Base-by-base conservation (phyloP, 2,113 vertebrate species). In the Phyllostomus hastatus region DNA sequence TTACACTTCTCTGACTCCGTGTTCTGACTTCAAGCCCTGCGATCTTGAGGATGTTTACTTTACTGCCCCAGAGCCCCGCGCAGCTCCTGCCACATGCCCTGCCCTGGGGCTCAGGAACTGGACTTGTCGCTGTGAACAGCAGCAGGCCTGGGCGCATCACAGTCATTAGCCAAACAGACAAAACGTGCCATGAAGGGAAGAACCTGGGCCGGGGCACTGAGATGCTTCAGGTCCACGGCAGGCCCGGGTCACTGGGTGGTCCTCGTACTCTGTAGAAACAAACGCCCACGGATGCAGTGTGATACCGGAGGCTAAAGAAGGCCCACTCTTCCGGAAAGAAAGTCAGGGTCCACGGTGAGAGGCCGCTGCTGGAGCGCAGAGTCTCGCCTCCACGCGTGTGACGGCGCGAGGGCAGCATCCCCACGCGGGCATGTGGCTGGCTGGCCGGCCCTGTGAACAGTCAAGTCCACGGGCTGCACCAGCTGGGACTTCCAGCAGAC, bases 341-440 rank as follows among this genome's bases (percentile, higher is more conserved):
- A 14, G 1, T 1, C 4, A 7, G 94, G 72, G 43, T 19, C 59
- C 5, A 1, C 0, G 1, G 50, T 52, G 38, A 48, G 64, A 31
- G 0, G 15, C 52, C 8, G 10, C 31, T 46, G 17, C 48, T 2
- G 3, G 43, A 19, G 3, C 48, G 4, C 31, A 9, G 20, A 57
- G n/a, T 6, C 46, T 85, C 46, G 14, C 50, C 20, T 33, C 69
- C 8, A 2, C 1, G 5, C 0, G 1, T 1, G 0, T 5, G 4
- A 75, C 16, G 5, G 10, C 3, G 4, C 2, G 1, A 31, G 4
- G 0, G 64, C 5, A 73, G 12, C 52, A 26, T 0, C 43, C 54
- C n/a, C 26, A 43, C 11, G 6, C 24, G 14, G 16, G 7, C 4
- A 7, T 12, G 1, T 3, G 50, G 26, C 24, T 1, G 35, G 26